Conservation (phyloP, 2,888 invertebrate species). For the Mythimna impura region DNA sequence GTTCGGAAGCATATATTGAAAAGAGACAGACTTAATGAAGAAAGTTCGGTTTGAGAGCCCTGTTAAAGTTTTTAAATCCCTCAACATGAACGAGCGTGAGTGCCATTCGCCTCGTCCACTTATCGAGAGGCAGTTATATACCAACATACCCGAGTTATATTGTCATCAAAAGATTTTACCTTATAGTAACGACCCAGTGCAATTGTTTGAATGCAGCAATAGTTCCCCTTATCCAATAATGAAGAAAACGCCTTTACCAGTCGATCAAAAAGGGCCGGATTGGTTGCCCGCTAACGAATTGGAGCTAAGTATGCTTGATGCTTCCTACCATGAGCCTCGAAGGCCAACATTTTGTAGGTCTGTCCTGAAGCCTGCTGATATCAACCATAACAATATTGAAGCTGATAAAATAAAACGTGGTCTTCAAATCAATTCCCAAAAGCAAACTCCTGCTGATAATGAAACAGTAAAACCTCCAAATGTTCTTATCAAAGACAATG, state of each 20-base stretch:
- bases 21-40: slow-evolving; percentile 76
- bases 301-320: slow-evolving; percentile 84
- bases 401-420: slow-evolving; percentile 25
- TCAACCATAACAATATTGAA: slow-evolving; percentile 34
- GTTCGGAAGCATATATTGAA: neutral
- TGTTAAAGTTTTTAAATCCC: slow-evolving; percentile 59
- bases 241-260: slow-evolving; percentile 73
- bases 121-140: slow-evolving; percentile 71
- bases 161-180: slow-evolving; percentile 69
- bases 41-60: slow-evolving; percentile 85
- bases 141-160: slow-evolving; percentile 67
- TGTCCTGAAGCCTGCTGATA: slow-evolving; percentile 52
- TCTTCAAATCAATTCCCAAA: slow-evolving; percentile 48
- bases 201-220: slow-evolving; percentile 80
- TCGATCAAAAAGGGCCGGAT: slow-evolving; percentile 60
- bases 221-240: slow-evolving; percentile 81
- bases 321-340: slow-evolving; percentile 69
- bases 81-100: slow-evolving; percentile 79
- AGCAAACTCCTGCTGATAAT: slow-evolving; percentile 71
- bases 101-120: slow-evolving; percentile 86
- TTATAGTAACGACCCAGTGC: slow-evolving; percentile 79
- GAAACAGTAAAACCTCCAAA: slow-evolving; percentile 69
- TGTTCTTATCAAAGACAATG: slow-evolving; percentile 73
- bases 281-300: slow-evolving; percentile 82
- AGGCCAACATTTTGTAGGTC: slow-evolving; percentile 62